Base-by-base conservation (phyloP, 2,113 vertebrate genomes). In the Rhinoderma darwinii region DNA sequence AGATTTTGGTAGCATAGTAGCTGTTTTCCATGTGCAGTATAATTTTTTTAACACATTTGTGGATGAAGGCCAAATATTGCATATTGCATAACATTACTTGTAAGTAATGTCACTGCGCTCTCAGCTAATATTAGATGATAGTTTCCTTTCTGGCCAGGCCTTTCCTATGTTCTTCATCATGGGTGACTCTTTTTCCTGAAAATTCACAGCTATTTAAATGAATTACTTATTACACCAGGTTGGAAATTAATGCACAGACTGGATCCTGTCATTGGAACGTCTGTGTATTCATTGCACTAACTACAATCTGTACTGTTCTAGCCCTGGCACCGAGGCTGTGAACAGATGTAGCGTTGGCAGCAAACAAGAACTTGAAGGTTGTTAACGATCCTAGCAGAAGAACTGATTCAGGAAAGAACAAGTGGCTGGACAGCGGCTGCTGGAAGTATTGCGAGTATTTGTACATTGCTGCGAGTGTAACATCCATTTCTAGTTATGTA, bases 261-360 rank as follows among this genome's bases (percentile, higher is more conserved):
- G 83, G 73, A 76, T 84, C 83, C 73, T 85, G 83, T 85, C 83
- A 85, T 66, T 54, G 50, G 37, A 84, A 76, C 75, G 50, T 84
- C 35, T 85, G 83, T 43, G 83, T 66, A 77, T 76, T 85, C 72
- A 77, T 85, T 77, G 74, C 73, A 85, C 73, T 84, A 84, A 84
- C 83, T 77, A 85, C 83, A 85, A 63, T 59, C 54, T 85, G 83
- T 85, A 61, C 83, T 85, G 73, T 85, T 77, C 37, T 43, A 77
- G n/a, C 44, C 20, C 73, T 85, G 83, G 83, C 83, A 85, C 30
- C n/a, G 4, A 77, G 83, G 56, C 83, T 63, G 73, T 32, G 72
- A 85, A 63, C 83, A 85, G 83, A 85, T 77, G 72, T 44, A 85
- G 83, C 83, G 83, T 85, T 85, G 83, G 83, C 83, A 63, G 83